phyloP scores from a whole-genome alignment of 1,140 invertebrate genomes.

The Sesamia nonagrioides region DNA sequence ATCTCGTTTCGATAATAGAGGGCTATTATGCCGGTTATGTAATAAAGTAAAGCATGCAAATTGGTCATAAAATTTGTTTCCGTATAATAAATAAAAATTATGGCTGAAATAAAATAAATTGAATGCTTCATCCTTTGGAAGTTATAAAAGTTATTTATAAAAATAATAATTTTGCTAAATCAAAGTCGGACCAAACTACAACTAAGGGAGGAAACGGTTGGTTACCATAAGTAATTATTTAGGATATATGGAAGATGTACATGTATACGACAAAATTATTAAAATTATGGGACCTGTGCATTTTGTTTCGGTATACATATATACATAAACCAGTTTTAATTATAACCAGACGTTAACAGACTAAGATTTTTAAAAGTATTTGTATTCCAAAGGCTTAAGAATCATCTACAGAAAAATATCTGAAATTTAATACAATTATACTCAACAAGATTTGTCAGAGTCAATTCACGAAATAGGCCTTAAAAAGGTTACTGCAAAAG shows the following conservation, averaged over 20 bases:
- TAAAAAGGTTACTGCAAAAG: conserved; percentile 34
- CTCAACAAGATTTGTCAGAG: background rate
- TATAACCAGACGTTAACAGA: background rate
- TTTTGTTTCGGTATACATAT: no score
- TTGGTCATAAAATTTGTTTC: background rate
- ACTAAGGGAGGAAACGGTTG: no score
- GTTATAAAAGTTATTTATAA: background rate
- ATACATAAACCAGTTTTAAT: no score
- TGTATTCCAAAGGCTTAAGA: background rate
- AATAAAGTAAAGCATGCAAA: background rate
- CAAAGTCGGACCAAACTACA: no score
- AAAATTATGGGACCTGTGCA: no score
- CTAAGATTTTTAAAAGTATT: background rate
- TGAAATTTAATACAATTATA: background rate
- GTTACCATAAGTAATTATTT: no score
- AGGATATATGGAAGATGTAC: no score
- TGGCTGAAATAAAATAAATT: background rate
- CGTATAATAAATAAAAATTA: background rate
- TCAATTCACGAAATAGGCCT: conserved; percentile 24
- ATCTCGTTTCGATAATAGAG: background rate
- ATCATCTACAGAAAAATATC: background rate
- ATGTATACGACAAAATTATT: no score
- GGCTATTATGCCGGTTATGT: background rate
- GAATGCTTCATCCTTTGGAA: background rate
- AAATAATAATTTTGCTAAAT: no score